Evolutionary conservation across 2,888 invertebrate genomes (phyloP).

Genomic region (Pinctada fucata): DNA sequence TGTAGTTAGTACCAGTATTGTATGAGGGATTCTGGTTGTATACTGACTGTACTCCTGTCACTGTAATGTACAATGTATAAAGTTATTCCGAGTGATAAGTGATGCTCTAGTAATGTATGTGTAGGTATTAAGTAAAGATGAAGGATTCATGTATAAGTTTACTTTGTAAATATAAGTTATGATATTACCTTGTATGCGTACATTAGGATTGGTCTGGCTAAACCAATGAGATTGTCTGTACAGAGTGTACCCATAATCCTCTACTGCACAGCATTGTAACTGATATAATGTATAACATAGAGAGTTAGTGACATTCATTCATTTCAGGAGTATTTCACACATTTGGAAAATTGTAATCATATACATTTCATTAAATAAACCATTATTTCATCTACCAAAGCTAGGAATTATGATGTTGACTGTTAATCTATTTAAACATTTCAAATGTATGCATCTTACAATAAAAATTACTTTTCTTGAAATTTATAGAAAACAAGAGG

Average conservation of each 20-base stretch:
- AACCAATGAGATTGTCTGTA: slow-evolving; percentile 67
- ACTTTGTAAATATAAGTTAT: too few relatives aligned
- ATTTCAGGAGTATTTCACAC: background rate
- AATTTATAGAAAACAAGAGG: too few relatives aligned
- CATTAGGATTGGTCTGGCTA: slow-evolving; percentile 14
- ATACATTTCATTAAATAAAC: too few relatives aligned
- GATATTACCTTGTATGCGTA: background rate
- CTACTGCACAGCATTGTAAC: slow-evolving; percentile 70
- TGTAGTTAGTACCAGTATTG: background rate
- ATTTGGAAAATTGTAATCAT: background rate
- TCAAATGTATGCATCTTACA: too few relatives aligned
- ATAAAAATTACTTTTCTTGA: too few relatives aligned
- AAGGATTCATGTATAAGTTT: too few relatives aligned
- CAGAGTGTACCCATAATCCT: slow-evolving; percentile 61
- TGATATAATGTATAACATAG: slow-evolving; percentile 33
- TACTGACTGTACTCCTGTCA: slow-evolving; percentile 3
- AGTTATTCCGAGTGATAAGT: background rate
- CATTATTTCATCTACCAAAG: too few relatives aligned
- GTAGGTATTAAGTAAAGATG: too few relatives aligned
- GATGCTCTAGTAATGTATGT: too few relatives aligned
- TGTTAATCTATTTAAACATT: too few relatives aligned
- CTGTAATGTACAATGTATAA: background rate
- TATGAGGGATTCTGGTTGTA: background rate
- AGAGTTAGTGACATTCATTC: background rate
- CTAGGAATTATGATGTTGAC: too few relatives aligned